Percentiles rank a stretch among this genome's conserved stretches.
Evolutionary conservation across 1,140 invertebrate species (phyloP).

Genomic region (Listronotus oregonensis): DNA sequence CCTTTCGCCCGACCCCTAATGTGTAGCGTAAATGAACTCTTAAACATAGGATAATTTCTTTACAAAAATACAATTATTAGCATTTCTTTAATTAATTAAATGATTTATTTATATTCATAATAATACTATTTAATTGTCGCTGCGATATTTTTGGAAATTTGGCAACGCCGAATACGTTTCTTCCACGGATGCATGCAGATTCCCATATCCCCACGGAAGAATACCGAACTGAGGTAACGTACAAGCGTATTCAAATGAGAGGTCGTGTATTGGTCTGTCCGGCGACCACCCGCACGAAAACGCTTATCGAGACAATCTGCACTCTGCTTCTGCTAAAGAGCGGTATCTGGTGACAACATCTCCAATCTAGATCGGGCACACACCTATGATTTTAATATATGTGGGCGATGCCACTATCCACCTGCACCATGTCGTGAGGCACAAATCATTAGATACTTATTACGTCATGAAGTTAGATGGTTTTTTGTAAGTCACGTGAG

Average conservation of each 20-base stretch:
- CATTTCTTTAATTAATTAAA: too few species aligned
- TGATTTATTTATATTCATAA: too few species aligned
- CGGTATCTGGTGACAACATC: slow-evolving; percentile 57
- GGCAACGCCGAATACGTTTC: background rate
- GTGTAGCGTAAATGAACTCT: too few species aligned
- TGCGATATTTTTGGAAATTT: too few species aligned
- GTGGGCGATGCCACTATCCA: slow-evolving; percentile 36
- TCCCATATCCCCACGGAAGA: slow-evolving; percentile 41
- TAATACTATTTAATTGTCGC: too few species aligned
- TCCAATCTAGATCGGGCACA: slow-evolving; percentile 56
- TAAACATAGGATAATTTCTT: too few species aligned
- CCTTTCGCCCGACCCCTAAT: too few species aligned
- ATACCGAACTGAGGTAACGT: slow-evolving; percentile 44
- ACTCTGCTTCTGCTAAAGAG: slow-evolving; percentile 42
- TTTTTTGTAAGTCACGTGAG: too few species aligned
- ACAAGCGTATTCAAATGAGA: slow-evolving; percentile 56
- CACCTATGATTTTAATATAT: slow-evolving; percentile 54
- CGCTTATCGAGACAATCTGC: slow-evolving; percentile 52
- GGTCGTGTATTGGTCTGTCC: slow-evolving; percentile 48
- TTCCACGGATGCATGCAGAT: slow-evolving; percentile 45
- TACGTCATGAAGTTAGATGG: background rate
- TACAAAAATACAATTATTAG: too few species aligned
- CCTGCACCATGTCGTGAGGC: slow-evolving; percentile 27
- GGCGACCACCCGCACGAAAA: slow-evolving; percentile 52
- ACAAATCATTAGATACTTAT: slow-evolving; percentile 31